These are phyloP conservation scores for Zelleria hepariella DNA, from an alignment of 2,888 invertebrate genomes.

Conservation along the genomic window DNA sequence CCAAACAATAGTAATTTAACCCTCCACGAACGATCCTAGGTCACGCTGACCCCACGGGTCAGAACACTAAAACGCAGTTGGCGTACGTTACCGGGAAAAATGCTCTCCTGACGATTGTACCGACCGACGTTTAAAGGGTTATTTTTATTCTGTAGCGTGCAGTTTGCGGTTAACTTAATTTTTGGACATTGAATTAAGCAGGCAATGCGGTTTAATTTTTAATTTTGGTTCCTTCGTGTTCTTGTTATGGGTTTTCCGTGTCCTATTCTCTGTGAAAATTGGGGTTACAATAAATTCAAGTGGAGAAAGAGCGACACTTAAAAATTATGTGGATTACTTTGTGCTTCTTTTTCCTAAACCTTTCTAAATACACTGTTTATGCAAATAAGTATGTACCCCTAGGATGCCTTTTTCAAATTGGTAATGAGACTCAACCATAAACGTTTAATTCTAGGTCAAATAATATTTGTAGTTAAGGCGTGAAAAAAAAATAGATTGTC, in stretches of 20 bases:
- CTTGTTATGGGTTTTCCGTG: neutral
- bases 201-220: neutral
- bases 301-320: too few species aligned
- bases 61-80: neutral
- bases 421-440: too few species aligned
- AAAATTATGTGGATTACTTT: too few species aligned
- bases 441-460: too few species aligned
- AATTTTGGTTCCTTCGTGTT: neutral
- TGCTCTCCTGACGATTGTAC: neutral
- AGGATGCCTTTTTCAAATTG: too few species aligned
- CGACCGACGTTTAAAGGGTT: neutral
- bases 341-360: too few species aligned
- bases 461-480: neutral
- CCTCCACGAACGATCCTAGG: conserved; percentile 6
- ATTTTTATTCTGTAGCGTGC: neutral
- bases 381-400: too few species aligned
- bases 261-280: neutral
- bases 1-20: conserved; percentile 9
- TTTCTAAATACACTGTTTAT: too few species aligned
- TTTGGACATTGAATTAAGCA: neutral
- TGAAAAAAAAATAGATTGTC: neutral
- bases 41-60: conserved; percentile 7
- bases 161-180: neutral
- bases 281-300: too few species aligned
- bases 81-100: neutral